A percentile compares a stretch with the other conserved stretches of the same genome.
These are phyloP conservation scores for Rotaria sp. DNA, from an alignment of 2,888 invertebrate genomes.

Conservation along the genomic window DNA sequence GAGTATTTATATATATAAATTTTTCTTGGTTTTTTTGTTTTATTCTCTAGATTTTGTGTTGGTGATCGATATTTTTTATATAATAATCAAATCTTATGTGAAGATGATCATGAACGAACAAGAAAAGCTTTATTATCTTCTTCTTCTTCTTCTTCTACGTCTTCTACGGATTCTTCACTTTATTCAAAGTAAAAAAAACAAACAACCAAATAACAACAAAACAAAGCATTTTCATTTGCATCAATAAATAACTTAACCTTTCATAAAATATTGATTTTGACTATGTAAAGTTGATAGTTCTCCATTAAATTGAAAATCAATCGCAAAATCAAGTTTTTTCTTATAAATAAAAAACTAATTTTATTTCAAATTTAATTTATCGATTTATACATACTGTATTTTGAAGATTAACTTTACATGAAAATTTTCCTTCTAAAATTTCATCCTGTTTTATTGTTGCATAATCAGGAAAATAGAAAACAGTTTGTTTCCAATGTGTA, in stretches of 20 bases:
- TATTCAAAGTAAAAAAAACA: not conserved
- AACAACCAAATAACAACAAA: not conserved
- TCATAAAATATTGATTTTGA: slow-evolving; percentile 19
- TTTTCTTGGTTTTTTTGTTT: not conserved
- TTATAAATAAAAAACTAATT: not conserved
- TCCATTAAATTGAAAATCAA: slow-evolving; percentile 39
- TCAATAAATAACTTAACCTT: not conserved
- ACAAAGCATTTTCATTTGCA: not conserved
- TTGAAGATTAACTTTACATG: slow-evolving; percentile 86
- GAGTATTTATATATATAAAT: not conserved
- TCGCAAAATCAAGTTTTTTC: slow-evolving; percentile 37
- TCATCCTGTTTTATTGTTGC: slow-evolving; percentile 89
- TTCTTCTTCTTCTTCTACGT: no score
- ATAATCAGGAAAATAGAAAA: slow-evolving; percentile 87
- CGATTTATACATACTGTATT: slow-evolving; percentile 65
- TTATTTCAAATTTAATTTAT: not conserved
- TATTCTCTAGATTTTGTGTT: slow-evolving; percentile 73
- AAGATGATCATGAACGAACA: slow-evolving; percentile 78
- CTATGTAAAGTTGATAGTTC: not conserved
- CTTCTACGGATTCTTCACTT: not conserved
- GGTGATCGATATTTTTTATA: slow-evolving; percentile 84
- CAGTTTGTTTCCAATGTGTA: slow-evolving; percentile 99
- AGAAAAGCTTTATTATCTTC: not conserved
- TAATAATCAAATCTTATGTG: slow-evolving; percentile 86
- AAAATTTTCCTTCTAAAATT: slow-evolving; percentile 80